Percentiles rank a stretch among this genome's conserved stretches.
These are phyloP conservation scores for Myrmecophaga tridactyla DNA, from an alignment of 2,113 vertebrate genomes.

Conservation along the genomic window DNA sequence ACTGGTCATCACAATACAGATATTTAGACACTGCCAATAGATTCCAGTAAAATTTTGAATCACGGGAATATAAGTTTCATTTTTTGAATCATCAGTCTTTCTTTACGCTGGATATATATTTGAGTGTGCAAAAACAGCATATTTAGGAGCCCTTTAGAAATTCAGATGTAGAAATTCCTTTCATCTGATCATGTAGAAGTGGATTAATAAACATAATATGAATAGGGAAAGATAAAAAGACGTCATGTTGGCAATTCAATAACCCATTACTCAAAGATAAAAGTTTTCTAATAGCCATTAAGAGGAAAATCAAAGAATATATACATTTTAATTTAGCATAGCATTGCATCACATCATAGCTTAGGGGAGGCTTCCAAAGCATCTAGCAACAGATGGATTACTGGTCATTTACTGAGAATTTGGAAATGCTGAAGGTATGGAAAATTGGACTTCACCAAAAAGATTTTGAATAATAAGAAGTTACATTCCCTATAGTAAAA, in stretches of 20 bases:
- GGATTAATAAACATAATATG: conserved; percentile 79
- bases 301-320: conserved; percentile 83
- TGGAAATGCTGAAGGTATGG: conserved; percentile 80
- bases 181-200: conserved; percentile 73
- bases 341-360: conserved; percentile 71
- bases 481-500: conserved; percentile 81
- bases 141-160: conserved; percentile 75
- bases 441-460: conserved; percentile 79
- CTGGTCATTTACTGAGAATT: conserved; percentile 78
- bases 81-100: conserved; percentile 59
- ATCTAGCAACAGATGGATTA: conserved; percentile 75
- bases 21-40: conserved; percentile 45
- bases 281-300: conserved; percentile 85
- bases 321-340: conserved; percentile 85
- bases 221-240: conserved; percentile 80
- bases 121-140: conserved; percentile 60
- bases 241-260: conserved; percentile 81
- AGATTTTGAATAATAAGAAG: conserved; percentile 83
- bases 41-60: conserved; percentile 59
- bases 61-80: conserved; percentile 44
- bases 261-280: conserved; percentile 85
- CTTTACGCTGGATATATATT: conserved; percentile 35
- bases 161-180: conserved; percentile 73
- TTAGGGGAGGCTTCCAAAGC: conserved; percentile 75
- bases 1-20: conserved; percentile 7